Evolutionary conservation across 1,140 invertebrate species (phyloP).

Genomic region (Aphis craccivora): DNA sequence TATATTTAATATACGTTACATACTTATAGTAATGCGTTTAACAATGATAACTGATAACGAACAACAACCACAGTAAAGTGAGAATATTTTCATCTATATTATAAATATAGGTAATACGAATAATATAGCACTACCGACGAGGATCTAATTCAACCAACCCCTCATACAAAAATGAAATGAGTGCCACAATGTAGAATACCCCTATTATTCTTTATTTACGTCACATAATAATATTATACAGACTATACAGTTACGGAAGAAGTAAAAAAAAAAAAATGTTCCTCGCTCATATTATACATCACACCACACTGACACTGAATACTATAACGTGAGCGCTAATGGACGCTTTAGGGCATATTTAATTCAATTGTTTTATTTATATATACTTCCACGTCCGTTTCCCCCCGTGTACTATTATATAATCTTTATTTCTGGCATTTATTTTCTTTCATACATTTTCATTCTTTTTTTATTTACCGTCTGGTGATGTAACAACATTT

Average conservation of each 20-base stretch:
- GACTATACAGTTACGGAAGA: not conserved
- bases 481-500: not conserved
- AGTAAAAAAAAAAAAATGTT: constrained; percentile 18
- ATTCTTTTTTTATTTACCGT: not conserved
- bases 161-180: not conserved
- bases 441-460: not conserved
- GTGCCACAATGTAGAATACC: not conserved
- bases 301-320: not conserved
- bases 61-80: not conserved
- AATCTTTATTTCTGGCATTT: not conserved
- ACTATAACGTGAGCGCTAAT: not conserved
- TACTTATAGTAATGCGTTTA: not conserved
- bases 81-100: not conserved
- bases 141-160: not conserved
- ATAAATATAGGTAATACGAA: not conserved
- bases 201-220: constrained; percentile 6
- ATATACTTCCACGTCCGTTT: constrained; percentile 7
- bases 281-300: not conserved
- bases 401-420: not conserved
- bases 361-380: constrained; percentile 46
- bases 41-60: not conserved
- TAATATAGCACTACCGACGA: not conserved
- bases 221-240: not conserved
- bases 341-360: constrained; percentile 32
- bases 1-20: no score